Base-by-base conservation (phyloP, 2,888 invertebrate genomes). In the Zaprionus bogoriensis region DNA sequence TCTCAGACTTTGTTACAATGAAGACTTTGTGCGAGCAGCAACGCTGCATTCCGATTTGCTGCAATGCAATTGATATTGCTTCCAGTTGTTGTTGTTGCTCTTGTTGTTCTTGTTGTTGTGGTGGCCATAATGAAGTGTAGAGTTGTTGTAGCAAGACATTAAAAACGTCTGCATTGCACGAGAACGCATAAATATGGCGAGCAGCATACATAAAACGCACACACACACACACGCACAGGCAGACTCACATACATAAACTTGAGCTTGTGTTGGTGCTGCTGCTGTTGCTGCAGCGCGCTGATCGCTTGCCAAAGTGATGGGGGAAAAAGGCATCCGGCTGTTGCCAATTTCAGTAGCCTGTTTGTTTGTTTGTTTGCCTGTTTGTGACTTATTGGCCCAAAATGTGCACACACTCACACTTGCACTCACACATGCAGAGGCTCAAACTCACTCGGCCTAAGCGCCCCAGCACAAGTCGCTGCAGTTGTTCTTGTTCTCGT, bases 331-430 rank as follows among this genome's bases (percentile, higher is more conserved):
- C 77, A 79, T 81, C 81, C 80, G 80, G 72, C 74, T 79, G 61
- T 83, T 74, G 80, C 80, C 80, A 80, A 83, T 83, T 80, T 79
- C 63, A 76, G 78, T 64, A 50, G 71, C 63, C 46, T 36, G 67
- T 67, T 71, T 64, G 74, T 61, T 66, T 57, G 72, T 53, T 69
- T 65, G 72, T 60, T 63, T 48, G 64, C 57, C 54, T 63, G 66
- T 67, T 70, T 70, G 82, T 80, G 79, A 80, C 79, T 80, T 80
- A 80, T 80, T 80, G 82, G 79, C 70, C 79, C 82, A 74, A 81
- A 79, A 77, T 74, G 62, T 74, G 55, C 60, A 54, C 75, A 63
- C 62, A 68, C 44, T 47, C 42, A 42, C 32, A 58, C 25, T 36
- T 14, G 28, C 25, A 47, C 51, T 38, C 30, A 65, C 77, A 70